Evolutionary conservation across 2,888 invertebrate species (phyloP).

Genomic region (Lasioglossum pauxillum): DNA sequence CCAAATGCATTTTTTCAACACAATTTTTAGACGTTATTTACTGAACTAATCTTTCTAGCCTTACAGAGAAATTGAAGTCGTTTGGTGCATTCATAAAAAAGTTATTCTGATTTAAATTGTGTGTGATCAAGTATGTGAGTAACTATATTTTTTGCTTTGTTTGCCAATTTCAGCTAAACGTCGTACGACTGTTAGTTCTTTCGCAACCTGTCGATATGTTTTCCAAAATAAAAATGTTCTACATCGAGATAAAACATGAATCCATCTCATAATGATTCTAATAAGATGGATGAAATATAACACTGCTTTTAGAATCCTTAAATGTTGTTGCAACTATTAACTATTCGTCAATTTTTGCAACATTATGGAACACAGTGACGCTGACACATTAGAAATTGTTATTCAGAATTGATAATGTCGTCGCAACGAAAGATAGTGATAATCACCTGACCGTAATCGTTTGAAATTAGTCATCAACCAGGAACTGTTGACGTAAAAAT

Average conservation of each 20-base stretch:
- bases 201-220: no score
- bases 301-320: neutral
- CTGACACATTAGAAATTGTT: neutral
- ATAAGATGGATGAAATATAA: neutral
- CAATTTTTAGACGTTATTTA: no score
- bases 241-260: neutral
- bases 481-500: neutral
- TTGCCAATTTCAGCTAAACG: no score
- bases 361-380: neutral
- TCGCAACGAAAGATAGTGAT: neutral
- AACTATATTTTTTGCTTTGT: no score
- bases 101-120: no score
- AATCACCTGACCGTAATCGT: neutral
- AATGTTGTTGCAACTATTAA: neutral
- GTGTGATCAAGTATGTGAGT: no score
- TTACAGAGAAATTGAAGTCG: no score
- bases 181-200: no score
- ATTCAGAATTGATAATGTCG: neutral
- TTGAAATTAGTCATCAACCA: neutral
- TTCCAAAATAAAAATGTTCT: neutral
- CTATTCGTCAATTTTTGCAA: neutral
- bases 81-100: no score
- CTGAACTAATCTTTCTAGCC: no score
- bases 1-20: no score
- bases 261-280: neutral